A percentile compares a stretch with the other conserved stretches of the same genome.
These are phyloP conservation scores for Syrmaticus mikado DNA, from an alignment of 2,113 vertebrate genomes.

Conservation along the genomic window DNA sequence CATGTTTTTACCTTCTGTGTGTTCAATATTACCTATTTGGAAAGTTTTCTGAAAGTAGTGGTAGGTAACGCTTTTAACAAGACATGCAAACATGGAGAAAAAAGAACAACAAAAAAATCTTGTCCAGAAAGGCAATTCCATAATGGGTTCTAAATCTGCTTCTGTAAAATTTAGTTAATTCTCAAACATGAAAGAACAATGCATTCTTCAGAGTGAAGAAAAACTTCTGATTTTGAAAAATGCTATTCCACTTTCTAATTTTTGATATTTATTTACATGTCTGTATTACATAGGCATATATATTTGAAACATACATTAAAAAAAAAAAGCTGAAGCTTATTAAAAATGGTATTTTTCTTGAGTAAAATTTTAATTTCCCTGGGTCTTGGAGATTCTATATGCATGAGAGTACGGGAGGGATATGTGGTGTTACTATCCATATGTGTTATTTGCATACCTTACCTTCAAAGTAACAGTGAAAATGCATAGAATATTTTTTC, in stretches of 20 bases:
- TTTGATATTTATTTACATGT: background rate
- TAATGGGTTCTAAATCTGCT: constrained; percentile 30
- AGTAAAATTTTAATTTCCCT: background rate
- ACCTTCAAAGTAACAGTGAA: background rate
- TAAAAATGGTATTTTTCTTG: background rate
- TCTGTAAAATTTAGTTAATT: constrained; percentile 10
- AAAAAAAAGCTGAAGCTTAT: background rate
- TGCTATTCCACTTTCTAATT: background rate
- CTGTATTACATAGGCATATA: background rate
- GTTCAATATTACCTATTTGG: background rate
- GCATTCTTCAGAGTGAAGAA: background rate
- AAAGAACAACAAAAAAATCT: too few species aligned
- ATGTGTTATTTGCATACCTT: background rate
- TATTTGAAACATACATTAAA: background rate
- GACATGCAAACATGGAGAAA: background rate
- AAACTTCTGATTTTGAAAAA: background rate
- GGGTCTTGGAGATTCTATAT: background rate
- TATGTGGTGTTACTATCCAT: background rate
- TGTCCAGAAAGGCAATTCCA: background rate
- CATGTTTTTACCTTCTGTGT: background rate
- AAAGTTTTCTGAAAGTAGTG: constrained; percentile 21
- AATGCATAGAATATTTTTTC: background rate
- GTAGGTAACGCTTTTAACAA: background rate
- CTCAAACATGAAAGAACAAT: background rate
- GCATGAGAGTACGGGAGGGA: background rate